Conservation (phyloP, 2,888 invertebrate species). For the Troides helena region DNA sequence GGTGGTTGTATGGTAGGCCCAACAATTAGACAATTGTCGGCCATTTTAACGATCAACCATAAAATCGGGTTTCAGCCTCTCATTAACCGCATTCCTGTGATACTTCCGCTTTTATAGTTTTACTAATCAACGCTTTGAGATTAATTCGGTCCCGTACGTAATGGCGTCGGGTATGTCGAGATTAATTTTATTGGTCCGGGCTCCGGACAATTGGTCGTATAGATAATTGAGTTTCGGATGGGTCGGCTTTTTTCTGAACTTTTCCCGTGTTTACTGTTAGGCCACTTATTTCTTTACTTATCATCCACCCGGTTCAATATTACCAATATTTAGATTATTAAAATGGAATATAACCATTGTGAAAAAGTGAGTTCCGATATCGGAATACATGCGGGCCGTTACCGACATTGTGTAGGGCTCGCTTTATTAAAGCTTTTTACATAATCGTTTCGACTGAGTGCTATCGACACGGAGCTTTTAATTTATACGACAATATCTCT, state of each 20-base stretch:
- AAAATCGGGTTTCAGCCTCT: constrained; percentile 76
- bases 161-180: constrained; percentile 71
- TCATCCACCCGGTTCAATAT: constrained; percentile 39
- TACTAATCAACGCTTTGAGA: constrained; percentile 78
- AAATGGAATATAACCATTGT: constrained; percentile 34
- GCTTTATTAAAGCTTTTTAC: constrained; percentile 26
- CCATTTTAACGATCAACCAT: constrained; percentile 76
- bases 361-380: constrained; percentile 18
- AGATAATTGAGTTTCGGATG: constrained; percentile 73
- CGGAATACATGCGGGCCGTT: constrained; percentile 10
- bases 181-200: constrained; percentile 74
- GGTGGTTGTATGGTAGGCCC: constrained; percentile 63
- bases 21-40: constrained; percentile 80
- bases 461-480: background rate
- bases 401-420: constrained; percentile 14
- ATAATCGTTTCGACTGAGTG: constrained; percentile 3
- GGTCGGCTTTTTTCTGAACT: constrained; percentile 55
- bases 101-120: constrained; percentile 81
- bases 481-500: constrained; percentile 1
- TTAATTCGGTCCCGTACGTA: constrained; percentile 74
- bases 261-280: constrained; percentile 60
- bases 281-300: constrained; percentile 49
- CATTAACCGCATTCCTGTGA: constrained; percentile 79
- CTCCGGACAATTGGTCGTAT: constrained; percentile 75
- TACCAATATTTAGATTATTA: constrained; percentile 51